Percentiles rank a stretch among this genome's conserved stretches.
phyloP scores from a whole-genome alignment of 2,888 invertebrate species.

The Syritta pipiens region DNA sequence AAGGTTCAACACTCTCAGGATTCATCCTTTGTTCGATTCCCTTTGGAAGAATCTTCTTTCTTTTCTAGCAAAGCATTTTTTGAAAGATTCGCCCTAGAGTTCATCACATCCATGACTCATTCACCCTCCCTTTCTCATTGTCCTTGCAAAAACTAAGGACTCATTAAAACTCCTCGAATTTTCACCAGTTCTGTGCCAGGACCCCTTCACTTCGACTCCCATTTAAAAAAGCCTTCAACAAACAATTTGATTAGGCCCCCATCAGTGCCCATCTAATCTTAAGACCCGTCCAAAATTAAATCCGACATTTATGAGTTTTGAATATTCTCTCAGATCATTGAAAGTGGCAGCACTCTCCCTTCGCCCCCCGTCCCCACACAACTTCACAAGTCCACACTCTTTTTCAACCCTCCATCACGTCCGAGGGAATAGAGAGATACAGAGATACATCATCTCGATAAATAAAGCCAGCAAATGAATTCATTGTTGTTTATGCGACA shows the following conservation, averaged over 20 bases:
- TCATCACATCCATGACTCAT: too few relatives aligned
- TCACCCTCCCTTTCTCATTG: too few relatives aligned
- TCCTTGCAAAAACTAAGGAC: too few relatives aligned
- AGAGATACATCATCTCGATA: constrained; percentile 64
- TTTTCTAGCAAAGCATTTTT: too few relatives aligned
- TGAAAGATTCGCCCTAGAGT: too few relatives aligned
- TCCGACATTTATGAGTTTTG: constrained; percentile 47
- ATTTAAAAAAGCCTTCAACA: constrained; percentile 1
- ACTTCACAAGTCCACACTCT: constrained; percentile 34
- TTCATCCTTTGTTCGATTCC: too few relatives aligned
- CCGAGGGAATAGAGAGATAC: not conserved
- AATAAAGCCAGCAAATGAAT: constrained; percentile 61
- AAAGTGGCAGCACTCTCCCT: constrained; percentile 37
- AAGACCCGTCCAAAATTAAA: too few relatives aligned
- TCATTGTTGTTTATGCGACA: constrained; percentile 68
- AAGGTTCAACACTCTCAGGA: too few relatives aligned
- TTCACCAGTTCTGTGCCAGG: too few relatives aligned
- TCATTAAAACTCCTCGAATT: too few relatives aligned
- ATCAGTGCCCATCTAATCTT: not conserved
- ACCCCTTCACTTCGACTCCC: too few relatives aligned
- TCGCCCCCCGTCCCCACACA: not conserved
- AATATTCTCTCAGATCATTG: constrained; percentile 48
- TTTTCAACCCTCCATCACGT: not conserved
- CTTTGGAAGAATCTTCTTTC: too few relatives aligned
- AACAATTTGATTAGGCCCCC: constrained; percentile 13